Evolutionary conservation across 2,797 vertebrate species (phyloP).

Genomic region (Sarcophilus harrisii): DNA sequence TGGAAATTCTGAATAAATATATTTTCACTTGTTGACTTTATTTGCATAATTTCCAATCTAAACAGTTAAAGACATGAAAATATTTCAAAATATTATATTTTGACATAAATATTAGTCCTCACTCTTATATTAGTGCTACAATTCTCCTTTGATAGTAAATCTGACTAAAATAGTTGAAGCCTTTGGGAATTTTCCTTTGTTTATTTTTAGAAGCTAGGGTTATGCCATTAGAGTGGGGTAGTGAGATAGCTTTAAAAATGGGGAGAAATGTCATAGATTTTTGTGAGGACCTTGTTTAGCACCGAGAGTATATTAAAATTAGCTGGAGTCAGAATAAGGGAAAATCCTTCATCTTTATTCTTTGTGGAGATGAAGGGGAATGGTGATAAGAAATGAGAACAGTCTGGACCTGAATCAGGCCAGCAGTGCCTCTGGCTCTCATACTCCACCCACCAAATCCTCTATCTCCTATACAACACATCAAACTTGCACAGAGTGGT

Average conservation of each 20-base stretch:
- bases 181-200: neutral
- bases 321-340: too few species aligned
- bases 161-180: neutral
- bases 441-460: too few species aligned
- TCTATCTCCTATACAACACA: too few species aligned
- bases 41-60: neutral
- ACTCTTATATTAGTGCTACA: neutral
- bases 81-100: neutral
- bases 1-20: neutral
- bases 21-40: neutral
- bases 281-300: too few species aligned
- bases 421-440: too few species aligned
- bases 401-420: too few species aligned
- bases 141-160: neutral
- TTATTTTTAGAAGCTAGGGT: neutral
- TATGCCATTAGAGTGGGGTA: neutral
- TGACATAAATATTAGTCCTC: neutral
- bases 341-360: too few species aligned
- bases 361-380: too few species aligned
- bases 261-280: neutral
- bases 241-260: neutral
- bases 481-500: too few species aligned
- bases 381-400: too few species aligned
- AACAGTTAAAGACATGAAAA: neutral
- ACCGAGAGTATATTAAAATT: too few species aligned